These are phyloP conservation scores for Nezara viridula DNA, from an alignment of 2,888 invertebrate genomes.

Conservation along the genomic window DNA sequence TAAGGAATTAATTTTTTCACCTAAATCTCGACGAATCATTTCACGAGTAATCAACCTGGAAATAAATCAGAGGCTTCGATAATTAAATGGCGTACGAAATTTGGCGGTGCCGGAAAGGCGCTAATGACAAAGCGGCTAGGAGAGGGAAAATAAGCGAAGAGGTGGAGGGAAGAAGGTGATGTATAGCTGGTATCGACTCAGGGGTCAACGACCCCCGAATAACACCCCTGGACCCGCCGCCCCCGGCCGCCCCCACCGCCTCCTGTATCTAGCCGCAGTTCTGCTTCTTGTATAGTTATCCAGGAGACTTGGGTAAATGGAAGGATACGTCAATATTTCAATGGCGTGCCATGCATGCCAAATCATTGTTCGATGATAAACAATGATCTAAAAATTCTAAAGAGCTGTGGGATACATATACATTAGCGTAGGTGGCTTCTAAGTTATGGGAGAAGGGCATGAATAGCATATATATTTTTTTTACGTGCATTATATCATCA, in stretches of 20 bases:
- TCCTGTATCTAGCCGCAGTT: not conserved
- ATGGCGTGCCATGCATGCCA: too few relatives aligned
- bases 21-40: too few relatives aligned
- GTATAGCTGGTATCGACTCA: conserved; percentile 43
- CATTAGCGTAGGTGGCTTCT: too few relatives aligned
- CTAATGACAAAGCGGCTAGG: not conserved
- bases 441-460: too few relatives aligned
- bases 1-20: too few relatives aligned
- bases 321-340: not conserved
- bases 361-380: too few relatives aligned
- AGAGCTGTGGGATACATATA: too few relatives aligned
- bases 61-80: not conserved
- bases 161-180: conserved; percentile 12
- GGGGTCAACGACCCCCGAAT: conserved; percentile 51
- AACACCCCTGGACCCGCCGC: not conserved
- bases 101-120: not conserved
- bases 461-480: too few relatives aligned
- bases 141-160: not conserved
- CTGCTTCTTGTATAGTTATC: not conserved
- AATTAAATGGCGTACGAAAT: not conserved
- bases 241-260: not conserved
- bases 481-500: too few relatives aligned
- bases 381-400: too few relatives aligned
- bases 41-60: not conserved
- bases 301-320: not conserved